Evolutionary conservation across 2,113 vertebrate genomes (phyloP), one percentile per base, ranked within the genome.

Genomic region (Dipodomys spectabilis): DNA sequence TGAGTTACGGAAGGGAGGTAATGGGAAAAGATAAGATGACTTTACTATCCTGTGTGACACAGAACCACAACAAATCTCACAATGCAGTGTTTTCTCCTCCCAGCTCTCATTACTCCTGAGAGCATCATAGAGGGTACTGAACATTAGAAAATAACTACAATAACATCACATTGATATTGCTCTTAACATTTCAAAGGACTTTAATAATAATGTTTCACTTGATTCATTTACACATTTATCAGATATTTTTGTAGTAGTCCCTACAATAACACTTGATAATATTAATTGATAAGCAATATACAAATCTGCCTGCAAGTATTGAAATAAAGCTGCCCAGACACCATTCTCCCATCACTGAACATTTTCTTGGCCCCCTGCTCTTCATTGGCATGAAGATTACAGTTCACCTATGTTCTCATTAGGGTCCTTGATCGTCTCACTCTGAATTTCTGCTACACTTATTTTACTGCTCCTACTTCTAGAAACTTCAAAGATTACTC

Each of bases 11-110:
- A 94, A 96, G 75, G 72, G 75, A 95, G 72, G 71, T 57, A 79
- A 11, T 81, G 96, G 94, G 69, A 95, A 96, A 39, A 93, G 94
- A 94, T 94, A 96, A 92, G 85, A 28, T 32, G 77, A 60, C 23
- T 75, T 78, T 45, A 25, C 25, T 57, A 23, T n/a, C n/a, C n/a
- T 73, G 28, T 73, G 68, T 90, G 85, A n/a, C 8, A 20, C 27
- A 30, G 53, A 25, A 57, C 28, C 30, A 69, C 23, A 12, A 7
- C 35, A 44, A 62, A 69, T 32, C 27, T 73, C 87, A 25, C 5
- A 11, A 5, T 4, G 32, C 7, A 44, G 39, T 8, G 4, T 10
- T 69, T 86, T 75, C 73, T 3, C n/a, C 27, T 60, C 25, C 27
- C 57, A 19, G 20, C 7, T 84, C 57, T 75, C 32, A 45, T 30